phyloP scores from a whole-genome alignment of 1,140 invertebrate genomes.

The Diprion similis region DNA sequence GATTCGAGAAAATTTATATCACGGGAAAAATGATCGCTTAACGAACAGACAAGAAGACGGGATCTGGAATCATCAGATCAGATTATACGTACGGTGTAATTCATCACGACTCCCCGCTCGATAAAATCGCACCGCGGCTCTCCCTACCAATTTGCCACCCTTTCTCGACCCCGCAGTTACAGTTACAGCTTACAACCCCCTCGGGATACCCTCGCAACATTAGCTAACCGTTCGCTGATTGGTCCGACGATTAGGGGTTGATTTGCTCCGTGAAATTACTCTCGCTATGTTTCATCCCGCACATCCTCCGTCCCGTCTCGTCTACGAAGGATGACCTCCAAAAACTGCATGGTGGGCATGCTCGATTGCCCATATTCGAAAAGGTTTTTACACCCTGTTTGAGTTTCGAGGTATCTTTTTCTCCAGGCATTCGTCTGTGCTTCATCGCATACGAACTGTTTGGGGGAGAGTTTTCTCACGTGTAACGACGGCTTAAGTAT shows the following conservation, averaged over 20 bases:
- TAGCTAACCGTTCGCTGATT: constrained; percentile 24
- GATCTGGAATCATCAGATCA: too few species aligned
- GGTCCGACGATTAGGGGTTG: constrained; percentile 30
- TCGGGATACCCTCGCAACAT: constrained; percentile 19
- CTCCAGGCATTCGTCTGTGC: neutral
- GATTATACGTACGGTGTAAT: too few species aligned
- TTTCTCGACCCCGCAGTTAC: constrained; percentile 9
- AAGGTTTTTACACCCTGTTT: neutral
- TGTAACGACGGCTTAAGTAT: too few species aligned
- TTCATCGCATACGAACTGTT: too few species aligned
- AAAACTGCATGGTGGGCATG: neutral
- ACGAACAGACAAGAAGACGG: too few species aligned
- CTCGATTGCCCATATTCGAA: neutral
- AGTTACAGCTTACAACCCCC: constrained; percentile 12
- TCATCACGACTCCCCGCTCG: neutral
- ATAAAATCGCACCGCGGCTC: neutral
- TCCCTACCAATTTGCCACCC: constrained; percentile 22
- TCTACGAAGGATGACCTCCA: neutral
- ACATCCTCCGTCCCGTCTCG: neutral
- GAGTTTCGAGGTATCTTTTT: neutral
- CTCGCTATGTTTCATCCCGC: neutral
- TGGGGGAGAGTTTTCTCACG: neutral
- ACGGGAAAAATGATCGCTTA: too few species aligned
- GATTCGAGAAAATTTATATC: too few species aligned
- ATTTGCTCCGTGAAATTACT: constrained; percentile 11